Evolutionary conservation across 1,140 invertebrate genomes (phyloP).

Genomic region (Goniozus legneri): DNA sequence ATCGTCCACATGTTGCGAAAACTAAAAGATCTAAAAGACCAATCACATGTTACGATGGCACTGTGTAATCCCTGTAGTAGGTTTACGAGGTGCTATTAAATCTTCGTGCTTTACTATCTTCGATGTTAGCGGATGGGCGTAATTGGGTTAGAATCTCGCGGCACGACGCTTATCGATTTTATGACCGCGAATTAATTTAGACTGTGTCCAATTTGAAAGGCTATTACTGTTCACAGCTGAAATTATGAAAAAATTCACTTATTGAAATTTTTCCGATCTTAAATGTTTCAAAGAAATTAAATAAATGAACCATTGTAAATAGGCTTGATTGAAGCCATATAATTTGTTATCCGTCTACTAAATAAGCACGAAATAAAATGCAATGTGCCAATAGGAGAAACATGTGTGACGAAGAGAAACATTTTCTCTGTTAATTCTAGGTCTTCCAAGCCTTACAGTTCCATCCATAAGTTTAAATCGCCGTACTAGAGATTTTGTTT

Average conservation of each 20-base stretch:
- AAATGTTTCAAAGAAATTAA: too few relatives aligned
- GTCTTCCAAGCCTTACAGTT: not conserved
- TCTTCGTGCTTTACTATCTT: constrained; percentile 16
- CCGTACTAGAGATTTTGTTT: too few relatives aligned
- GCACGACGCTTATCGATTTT: constrained; percentile 16
- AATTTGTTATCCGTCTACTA: too few relatives aligned
- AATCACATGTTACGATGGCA: constrained; percentile 16
- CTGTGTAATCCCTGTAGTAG: constrained; percentile 13
- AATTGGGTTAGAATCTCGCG: constrained; percentile 8
- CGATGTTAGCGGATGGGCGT: constrained; percentile 14
- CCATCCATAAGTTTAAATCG: too few relatives aligned
- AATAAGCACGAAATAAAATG: constrained; percentile 4
- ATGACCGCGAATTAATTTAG: constrained; percentile 25
- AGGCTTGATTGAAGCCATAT: too few relatives aligned
- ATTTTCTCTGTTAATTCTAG: not conserved
- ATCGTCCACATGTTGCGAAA: not conserved
- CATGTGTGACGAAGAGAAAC: not conserved
- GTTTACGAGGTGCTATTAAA: constrained; percentile 25
- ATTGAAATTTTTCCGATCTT: too few relatives aligned
- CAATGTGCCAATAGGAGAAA: too few relatives aligned
- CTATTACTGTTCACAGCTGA: constrained; percentile 2
- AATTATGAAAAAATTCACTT: too few relatives aligned
- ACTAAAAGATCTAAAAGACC: constrained; percentile 6
- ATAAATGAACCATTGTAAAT: too few relatives aligned
- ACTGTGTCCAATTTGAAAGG: constrained; percentile 12